Evolutionary conservation across 1,140 invertebrate species (phyloP), one percentile per base, ranked within the genome.

Genomic region (Apis cerana): DNA sequence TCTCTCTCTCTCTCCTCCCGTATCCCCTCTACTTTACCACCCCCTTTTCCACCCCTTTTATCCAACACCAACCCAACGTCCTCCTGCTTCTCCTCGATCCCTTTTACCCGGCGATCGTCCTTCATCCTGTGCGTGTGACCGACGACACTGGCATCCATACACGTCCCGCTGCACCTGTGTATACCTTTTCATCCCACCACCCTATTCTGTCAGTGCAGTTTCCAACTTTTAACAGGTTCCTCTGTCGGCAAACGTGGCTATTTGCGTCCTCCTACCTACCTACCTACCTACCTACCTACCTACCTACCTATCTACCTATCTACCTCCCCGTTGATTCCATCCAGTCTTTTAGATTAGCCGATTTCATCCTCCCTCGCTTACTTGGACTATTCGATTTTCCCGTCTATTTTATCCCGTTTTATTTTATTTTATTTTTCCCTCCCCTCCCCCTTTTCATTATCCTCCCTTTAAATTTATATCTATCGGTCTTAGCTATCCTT

Each of bases 211-310:
- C 77, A 87, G 48, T 74, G 75, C 69, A 87, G 86, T 88, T 88
- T 69, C 82, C 86, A 88, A 88, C 86, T 88, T 88, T 88, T 88
- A 88, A 88, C 86, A 88, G 86, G 86, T 88, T 85, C 85, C 86
- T 87, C 85, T 87, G 86, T 84, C 85, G 82, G 59, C 75, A 74
- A 77, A 83, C 85, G 43, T 23, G 74, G 67, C 64, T 52, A 61
- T 56, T 78, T 50, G 79, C 81, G 17, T 65, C 17, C 65, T 64
- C 54, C 67, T 48, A 33, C 50, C 65, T 70, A 43, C 33, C 33
- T 43, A 7, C 33, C 33, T 33, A 33, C 33, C 33, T 43, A 43
- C 33, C 33, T 33, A 33, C 54, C 67, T 48, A 33, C 50, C 65
- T 64, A 43, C 33, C 33, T 43, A 7, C 33, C 33, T 3, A 33